Base-by-base conservation (phyloP, 1,140 invertebrate species). In the Anoplophora glabripennis region DNA sequence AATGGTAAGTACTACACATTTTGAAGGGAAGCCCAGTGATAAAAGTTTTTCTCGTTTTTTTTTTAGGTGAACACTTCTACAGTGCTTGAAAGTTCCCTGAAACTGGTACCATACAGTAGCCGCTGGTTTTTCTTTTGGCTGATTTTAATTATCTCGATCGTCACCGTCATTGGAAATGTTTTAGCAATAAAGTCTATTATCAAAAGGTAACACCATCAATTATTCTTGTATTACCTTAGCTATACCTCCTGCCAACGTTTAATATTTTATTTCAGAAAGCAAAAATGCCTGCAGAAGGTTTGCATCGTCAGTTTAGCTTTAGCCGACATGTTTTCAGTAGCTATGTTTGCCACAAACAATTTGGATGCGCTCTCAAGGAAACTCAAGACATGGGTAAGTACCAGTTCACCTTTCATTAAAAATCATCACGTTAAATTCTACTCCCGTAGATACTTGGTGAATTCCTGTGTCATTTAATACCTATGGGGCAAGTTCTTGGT, bases 401-500 rank as follows among this genome's bases (percentile, higher is more conserved):
- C 36, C n/a, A 28, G 5, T n/a, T 10, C 12, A 9, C 48, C 10
- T 12, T n/a, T 12, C 2, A 15, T 41, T 28, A 5, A 3, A 28
- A 28, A 5, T 17, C 14, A 46, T 46, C 4, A 15, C 18, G 1
- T 2, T 7, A 7, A 1, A 4, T 46, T 46, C 18, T 17, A 15
- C 10, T 18, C 18, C 4, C 11, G 9, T 54, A 80, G 79, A 70
- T 63, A 3, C 65, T 80, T 42, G 79, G 79, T 0, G 28, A 58
- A 11, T 70, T 77, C 14, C 65, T 80, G 68, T 83, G 81, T 61
- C 68, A 67, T 3, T 67, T 78, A 34, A 70, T 82, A 38, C 81
- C 82, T 4, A 79, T 77, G 56, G 48, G 77, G 0, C 80, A 81
- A 65, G 78, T 78, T 2, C 68, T 76, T 0, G 77, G 80, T 1